Percentiles rank a stretch among this genome's conserved stretches.
Conservation (phyloP, 2,113 vertebrate genomes). For the Lichenostomus cassidix region DNA sequence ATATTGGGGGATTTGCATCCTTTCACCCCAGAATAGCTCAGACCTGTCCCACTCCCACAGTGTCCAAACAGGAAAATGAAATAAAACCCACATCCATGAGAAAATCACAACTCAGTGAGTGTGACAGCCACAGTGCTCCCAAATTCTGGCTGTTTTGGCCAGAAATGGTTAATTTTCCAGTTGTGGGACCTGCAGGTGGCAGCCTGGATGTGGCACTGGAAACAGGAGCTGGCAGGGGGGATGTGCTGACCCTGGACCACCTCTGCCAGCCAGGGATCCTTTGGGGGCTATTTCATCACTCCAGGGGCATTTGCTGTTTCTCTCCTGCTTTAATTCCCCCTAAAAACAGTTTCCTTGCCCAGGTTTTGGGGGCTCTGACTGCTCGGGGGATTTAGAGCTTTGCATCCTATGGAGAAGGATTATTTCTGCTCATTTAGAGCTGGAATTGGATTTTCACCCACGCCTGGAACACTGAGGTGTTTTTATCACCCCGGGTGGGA, state of each 20-base stretch:
- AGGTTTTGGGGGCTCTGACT: background rate
- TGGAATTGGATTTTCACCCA: background rate
- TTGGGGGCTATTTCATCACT: rapidly evolving
- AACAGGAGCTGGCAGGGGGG: background rate
- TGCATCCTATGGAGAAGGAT: background rate
- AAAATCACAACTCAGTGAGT: background rate
- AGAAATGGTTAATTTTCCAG: background rate
- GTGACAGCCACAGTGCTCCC: background rate
- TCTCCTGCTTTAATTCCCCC: background rate
- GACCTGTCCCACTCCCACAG: background rate
- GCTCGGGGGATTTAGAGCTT: background rate
- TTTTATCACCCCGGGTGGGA: rapidly evolving
- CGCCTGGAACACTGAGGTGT: background rate
- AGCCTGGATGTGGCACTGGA: background rate
- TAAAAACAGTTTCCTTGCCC: background rate
- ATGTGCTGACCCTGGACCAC: rapidly evolving
- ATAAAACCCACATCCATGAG: rapidly evolving
- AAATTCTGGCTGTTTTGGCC: background rate
- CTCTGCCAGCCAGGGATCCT: background rate
- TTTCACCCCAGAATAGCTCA: background rate
- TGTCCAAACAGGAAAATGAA: background rate
- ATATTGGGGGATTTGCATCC: background rate
- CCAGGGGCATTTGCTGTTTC: background rate
- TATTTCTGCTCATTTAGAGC: background rate
- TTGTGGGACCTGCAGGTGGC: rapidly evolving